Evolutionary conservation across 2,888 invertebrate genomes (phyloP), one percentile per base, ranked within the genome.

Genomic region (Brenthis daphne): DNA sequence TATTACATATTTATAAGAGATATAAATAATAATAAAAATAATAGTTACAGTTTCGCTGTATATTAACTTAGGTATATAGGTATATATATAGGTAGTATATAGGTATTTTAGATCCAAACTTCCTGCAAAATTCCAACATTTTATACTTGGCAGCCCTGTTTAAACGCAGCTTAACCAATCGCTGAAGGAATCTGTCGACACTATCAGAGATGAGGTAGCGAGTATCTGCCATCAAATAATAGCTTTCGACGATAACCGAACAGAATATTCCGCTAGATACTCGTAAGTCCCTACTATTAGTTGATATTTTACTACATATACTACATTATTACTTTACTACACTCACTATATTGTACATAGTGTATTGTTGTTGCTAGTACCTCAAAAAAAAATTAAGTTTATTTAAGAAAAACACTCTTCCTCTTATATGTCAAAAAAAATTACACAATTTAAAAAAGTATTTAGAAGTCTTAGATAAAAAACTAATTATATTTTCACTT

Each of bases 161-260:
- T 63, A 77, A 56, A 50, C 37, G 16, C 57, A 75, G 75, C 76
- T 77, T 77, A 72, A 78, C 80, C 82, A 82, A 83, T 85, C 80
- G 79, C 74, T 75, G 74, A 75, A 79, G 84, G 85, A 84, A 85
- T 83, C 81, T 77, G 80, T 79, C 77, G 75, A 76, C 77, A 74
- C 72, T 76, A 76, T 74, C 80, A 76, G 77, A 74, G 76, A 82
- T 80, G 80, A 78, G 76, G 75, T 71, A 68, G 76, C 74, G 73
- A 75, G 76, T 78, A 80, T 80, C 79, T 77, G 78, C 75, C 76
- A 72, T 74, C 77, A 75, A 75, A 75, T 76, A 75, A 76, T 76
- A 75, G 74, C 72, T 75, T 76, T 75, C 70, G 65, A 64, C 65
- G 68, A 72, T 72, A 67, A 68, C 71, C 57, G 68, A 73, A 65